Percentiles rank a stretch among this genome's conserved stretches.
Conservation (phyloP, 2,888 invertebrate species). For the Acanthacorydalis orientalis region DNA sequence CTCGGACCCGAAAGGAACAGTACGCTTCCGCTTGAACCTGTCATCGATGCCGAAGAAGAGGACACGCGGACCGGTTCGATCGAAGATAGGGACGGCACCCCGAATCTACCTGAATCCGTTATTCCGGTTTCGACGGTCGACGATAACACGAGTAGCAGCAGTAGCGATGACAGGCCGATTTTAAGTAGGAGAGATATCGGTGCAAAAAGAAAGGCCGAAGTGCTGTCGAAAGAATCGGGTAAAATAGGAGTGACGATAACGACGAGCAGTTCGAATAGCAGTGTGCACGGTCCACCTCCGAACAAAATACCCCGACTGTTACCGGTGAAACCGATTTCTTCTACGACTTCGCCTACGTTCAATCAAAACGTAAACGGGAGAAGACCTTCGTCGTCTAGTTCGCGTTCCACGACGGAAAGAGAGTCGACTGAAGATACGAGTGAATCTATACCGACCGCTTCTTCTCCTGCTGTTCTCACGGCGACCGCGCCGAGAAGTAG, state of each 20-base stretch:
- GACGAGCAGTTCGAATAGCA: slow-evolving; percentile 39
- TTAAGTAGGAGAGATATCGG: slow-evolving; percentile 37
- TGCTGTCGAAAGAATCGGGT: slow-evolving; percentile 69
- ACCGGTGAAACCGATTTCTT: slow-evolving; percentile 23
- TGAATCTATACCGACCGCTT: slow-evolving; percentile 19
- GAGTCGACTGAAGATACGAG: slow-evolving; percentile 19
- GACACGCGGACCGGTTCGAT: slow-evolving; percentile 28
- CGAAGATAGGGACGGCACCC: slow-evolving; percentile 24
- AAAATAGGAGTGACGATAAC: slow-evolving; percentile 85
- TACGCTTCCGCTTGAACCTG: slow-evolving; percentile 14
- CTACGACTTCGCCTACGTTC: slow-evolving; percentile 26
- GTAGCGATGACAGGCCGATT: slow-evolving; percentile 41
- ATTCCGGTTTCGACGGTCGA: slow-evolving; percentile 20
- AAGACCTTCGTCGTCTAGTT: slow-evolving; percentile 25
- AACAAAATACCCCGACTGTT: slow-evolving; percentile 28
- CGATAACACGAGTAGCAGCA: slow-evolving; percentile 38
- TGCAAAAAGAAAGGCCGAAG: slow-evolving; percentile 75
- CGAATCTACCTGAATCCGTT: slow-evolving; percentile 23
- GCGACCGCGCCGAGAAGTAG: slow-evolving; percentile 23
- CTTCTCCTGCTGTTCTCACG: slow-evolving; percentile 22
- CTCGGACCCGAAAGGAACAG: slow-evolving; percentile 6
- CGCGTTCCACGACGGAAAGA: slow-evolving; percentile 25
- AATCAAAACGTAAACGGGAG: slow-evolving; percentile 28
- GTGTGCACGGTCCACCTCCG: slow-evolving; percentile 30
- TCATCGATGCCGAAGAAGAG: slow-evolving; percentile 27